Evolutionary conservation across 2,797 vertebrate species (phyloP).

Genomic region (Platyrinchus mystaceus): DNA sequence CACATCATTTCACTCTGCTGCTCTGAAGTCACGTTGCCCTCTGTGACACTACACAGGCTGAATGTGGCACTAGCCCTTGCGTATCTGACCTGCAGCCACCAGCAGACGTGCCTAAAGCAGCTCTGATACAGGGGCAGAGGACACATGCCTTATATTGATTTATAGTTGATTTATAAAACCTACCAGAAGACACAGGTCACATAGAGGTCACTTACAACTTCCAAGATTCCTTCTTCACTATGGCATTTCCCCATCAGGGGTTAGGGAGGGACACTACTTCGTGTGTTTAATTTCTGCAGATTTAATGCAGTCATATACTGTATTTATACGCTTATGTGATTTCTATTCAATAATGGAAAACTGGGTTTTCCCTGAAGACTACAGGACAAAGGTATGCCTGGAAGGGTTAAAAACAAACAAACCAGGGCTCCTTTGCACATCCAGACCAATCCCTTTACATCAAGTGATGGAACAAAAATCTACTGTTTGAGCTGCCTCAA

Average conservation of each 20-base stretch:
- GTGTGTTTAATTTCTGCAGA: background rate
- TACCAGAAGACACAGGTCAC: background rate
- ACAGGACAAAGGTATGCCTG: background rate
- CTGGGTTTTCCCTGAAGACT: background rate
- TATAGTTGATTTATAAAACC: background rate
- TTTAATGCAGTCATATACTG: background rate
- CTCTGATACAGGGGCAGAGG: background rate
- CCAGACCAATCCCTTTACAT: background rate
- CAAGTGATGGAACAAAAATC: background rate
- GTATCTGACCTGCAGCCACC: background rate
- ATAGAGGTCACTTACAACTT: background rate
- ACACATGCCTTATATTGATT: background rate
- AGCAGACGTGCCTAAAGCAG: fast-evolving
- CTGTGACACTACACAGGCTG: background rate
- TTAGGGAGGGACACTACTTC: background rate
- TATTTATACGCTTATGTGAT: background rate
- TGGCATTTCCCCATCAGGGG: background rate
- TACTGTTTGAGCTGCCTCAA: background rate
- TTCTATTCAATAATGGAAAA: background rate
- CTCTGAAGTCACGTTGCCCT: background rate
- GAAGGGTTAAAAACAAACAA: background rate
- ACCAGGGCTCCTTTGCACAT: background rate
- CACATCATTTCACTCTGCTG: background rate
- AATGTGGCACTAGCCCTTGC: fast-evolving
- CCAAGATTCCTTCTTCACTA: background rate